A percentile compares a stretch with the other conserved stretches of the same genome.
These are phyloP conservation scores for Paracanthobrama guichenoti DNA, from an alignment of 2,113 vertebrate species.

Conservation along the genomic window DNA sequence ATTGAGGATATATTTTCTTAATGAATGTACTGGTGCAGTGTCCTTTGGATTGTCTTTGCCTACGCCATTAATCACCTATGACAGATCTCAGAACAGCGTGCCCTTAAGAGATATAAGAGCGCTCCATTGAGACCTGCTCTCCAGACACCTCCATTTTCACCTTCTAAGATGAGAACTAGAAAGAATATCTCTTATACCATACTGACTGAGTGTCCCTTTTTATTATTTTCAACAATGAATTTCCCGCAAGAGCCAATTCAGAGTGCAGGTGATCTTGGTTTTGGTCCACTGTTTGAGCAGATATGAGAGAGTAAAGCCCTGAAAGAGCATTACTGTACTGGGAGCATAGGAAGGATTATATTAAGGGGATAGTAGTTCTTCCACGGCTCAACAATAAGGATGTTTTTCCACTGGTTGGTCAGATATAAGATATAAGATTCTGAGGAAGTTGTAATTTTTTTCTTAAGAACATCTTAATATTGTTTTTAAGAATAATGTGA, in stretches of 20 bases:
- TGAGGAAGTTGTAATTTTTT: not conserved
- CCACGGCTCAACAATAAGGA: not conserved
- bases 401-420: not conserved
- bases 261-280: not conserved
- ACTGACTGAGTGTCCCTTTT: not conserved
- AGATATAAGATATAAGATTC: not conserved
- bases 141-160: not conserved
- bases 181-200: not conserved
- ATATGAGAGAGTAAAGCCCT: conserved; percentile 13
- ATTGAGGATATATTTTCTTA: conserved; percentile 25
- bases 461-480: not conserved
- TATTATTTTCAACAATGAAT: conserved; percentile 8
- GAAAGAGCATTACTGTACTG: conserved; percentile 29
- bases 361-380: not conserved
- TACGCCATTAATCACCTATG: conserved; percentile 44
- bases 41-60: conserved; percentile 4
- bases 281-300: conserved; percentile 2
- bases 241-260: conserved; percentile 19
- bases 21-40: not conserved
- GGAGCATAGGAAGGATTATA: not conserved
- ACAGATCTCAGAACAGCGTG: not conserved
- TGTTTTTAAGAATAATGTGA: not conserved
- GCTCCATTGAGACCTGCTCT: conserved; percentile 3
- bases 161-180: not conserved
- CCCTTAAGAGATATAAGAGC: not conserved